Base-by-base conservation (phyloP, 92 coral and sea anemone species). In the Diadumene lineata region DNA sequence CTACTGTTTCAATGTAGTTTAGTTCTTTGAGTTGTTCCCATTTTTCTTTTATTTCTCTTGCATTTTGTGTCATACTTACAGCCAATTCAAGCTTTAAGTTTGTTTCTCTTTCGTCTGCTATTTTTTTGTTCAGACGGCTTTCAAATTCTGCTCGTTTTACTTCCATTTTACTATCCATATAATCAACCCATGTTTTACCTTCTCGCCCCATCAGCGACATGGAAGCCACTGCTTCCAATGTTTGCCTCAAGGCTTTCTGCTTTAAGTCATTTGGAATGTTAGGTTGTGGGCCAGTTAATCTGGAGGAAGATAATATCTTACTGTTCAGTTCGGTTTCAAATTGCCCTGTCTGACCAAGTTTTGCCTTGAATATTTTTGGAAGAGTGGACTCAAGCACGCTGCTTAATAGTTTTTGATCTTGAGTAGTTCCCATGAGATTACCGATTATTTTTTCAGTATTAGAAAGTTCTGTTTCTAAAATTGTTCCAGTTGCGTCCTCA, bases 41-140 rank as follows among this genome's bases (percentile, higher is more conserved):
- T 31, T 30, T 62, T 1, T 57, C 23, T 8, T 63, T 53, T 0
- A 68, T 76, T 43, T 21, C 57, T 3, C 58, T 26, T 1, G 51
- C 22, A 34, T 21, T 31, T 57, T 60, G 25, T 1, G 67, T 62
- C 30, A 81, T 56, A 43, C 76, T 81, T 50, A 51, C 68, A 26
- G 86, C 66, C 15, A 81, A 28, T 75, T 81, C 86, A 66, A 34
- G 66, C 30, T 60, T 56, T 4, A 75, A 26, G 34, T 74, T 74
- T 0, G 81, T 75, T 2, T 68, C 24, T 1, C 10, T 44, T 34
- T 56, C 68, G 13, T 29, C 61, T 30, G 27, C 57, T 15, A 81
- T 46, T n/a, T 67, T 17, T 15, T 1, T 27, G 25, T 56, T 74
- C 13, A 68, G 50, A 7, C 30, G 11, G 7, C 8, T 31, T 22